Conservation (phyloP, 2,113 vertebrate genomes). For the Dasyornis broadbenti region DNA sequence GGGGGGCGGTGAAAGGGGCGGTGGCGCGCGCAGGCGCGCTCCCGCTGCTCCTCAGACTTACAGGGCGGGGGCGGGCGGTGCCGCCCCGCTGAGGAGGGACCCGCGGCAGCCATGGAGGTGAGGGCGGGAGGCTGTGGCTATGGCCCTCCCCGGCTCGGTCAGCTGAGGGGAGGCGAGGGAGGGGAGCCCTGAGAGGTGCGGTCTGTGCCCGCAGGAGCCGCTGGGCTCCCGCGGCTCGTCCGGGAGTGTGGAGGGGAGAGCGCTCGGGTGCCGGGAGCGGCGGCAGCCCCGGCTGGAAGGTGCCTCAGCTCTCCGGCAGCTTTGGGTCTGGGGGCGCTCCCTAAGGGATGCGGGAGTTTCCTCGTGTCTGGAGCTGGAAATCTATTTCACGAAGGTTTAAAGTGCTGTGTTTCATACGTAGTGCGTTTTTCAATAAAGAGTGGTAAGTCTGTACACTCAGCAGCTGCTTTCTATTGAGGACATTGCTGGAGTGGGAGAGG, state of each 20-base stretch:
- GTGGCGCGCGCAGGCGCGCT: background rate
- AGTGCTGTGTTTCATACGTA: fast-evolving
- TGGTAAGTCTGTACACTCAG: background rate
- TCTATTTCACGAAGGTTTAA: background rate
- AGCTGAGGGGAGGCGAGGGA: background rate
- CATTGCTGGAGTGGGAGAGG: background rate
- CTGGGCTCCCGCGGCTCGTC: background rate
- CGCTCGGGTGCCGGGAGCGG: background rate
- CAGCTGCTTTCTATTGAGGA: fast-evolving
- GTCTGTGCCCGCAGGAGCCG: background rate
- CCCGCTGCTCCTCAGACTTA: fast-evolving
- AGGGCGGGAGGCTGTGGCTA: fast-evolving
- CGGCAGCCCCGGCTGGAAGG: background rate
- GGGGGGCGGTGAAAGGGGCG: no score
- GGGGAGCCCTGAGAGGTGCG: background rate
- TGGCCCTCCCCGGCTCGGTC: fast-evolving
- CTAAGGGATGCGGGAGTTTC: background rate
- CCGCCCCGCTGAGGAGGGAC: background rate
- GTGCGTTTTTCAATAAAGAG: background rate
- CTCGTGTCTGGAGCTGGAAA: fast-evolving
- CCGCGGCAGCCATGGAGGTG: background rate
- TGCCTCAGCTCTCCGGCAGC: background rate
- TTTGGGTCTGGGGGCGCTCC: background rate
- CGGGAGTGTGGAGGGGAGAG: background rate
- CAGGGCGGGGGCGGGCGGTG: background rate